phyloP scores from a whole-genome alignment of 2,797 vertebrate genomes.

The Choloepus didactylus region DNA sequence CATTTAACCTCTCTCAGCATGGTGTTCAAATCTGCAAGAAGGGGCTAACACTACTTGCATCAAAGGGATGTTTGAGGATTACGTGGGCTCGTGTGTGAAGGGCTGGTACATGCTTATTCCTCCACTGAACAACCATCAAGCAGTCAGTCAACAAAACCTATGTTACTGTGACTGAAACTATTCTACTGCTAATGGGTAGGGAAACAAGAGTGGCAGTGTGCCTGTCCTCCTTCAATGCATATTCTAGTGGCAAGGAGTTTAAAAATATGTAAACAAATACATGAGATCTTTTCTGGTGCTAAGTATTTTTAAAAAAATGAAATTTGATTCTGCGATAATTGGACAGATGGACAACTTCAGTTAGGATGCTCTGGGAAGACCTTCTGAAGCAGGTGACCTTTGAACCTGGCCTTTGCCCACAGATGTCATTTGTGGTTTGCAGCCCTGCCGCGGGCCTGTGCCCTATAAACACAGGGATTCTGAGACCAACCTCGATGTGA shows the following conservation, averaged over 20 bases:
- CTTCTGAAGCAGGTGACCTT: too few relatives aligned
- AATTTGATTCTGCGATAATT: background rate
- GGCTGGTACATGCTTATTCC: background rate
- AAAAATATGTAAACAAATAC: background rate
- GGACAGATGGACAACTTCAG: too few relatives aligned
- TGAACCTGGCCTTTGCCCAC: too few relatives aligned
- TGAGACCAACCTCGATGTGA: too few relatives aligned
- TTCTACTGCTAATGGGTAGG: background rate
- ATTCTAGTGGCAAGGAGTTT: background rate
- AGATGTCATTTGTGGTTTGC: too few relatives aligned
- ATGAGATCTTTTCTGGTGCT: background rate
- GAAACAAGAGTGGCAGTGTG: background rate
- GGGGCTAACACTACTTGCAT: too few relatives aligned
- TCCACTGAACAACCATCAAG: background rate
- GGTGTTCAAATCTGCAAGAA: background rate
- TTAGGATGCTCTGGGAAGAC: too few relatives aligned
- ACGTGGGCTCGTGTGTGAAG: background rate
- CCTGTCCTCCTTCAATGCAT: background rate
- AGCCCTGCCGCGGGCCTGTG: too few relatives aligned
- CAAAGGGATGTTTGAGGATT: background rate
- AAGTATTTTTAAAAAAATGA: background rate
- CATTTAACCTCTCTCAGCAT: background rate
- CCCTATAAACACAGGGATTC: too few relatives aligned
- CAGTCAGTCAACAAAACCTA: background rate
- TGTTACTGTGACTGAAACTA: background rate